These are phyloP conservation scores for Drosophila mayri DNA, from an alignment of 1,140 invertebrate genomes.

Conservation along the genomic window DNA sequence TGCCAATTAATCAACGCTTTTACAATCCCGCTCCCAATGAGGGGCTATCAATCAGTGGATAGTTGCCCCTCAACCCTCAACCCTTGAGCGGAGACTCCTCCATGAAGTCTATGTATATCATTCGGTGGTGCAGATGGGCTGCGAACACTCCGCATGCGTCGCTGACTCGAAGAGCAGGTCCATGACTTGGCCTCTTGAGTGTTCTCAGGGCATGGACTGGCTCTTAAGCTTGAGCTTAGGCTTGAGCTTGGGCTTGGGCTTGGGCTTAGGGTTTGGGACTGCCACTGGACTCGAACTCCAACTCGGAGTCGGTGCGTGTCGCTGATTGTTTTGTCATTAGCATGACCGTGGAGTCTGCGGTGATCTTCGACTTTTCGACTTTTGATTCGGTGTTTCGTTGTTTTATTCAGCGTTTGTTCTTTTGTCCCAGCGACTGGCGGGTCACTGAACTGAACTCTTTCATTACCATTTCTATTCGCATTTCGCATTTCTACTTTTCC, in stretches of 20 bases:
- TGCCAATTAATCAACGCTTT: slow-evolving; percentile 12
- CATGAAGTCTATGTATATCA: slow-evolving; percentile 31
- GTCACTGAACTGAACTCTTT: slow-evolving; percentile 39
- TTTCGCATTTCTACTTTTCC: slow-evolving; percentile 19
- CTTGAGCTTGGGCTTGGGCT: neutral
- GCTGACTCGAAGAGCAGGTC: slow-evolving; percentile 58
- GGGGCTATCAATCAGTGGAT: slow-evolving; percentile 27
- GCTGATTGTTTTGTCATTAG: slow-evolving; percentile 80
- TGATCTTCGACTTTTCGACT: slow-evolving; percentile 44
- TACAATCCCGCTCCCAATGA: neutral
- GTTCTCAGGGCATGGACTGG: neutral
- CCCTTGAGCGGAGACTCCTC: neutral
- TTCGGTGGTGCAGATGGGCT: slow-evolving; percentile 19
- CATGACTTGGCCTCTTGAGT: slow-evolving; percentile 22
- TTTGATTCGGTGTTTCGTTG: slow-evolving; percentile 25
- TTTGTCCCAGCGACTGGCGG: slow-evolving; percentile 3
- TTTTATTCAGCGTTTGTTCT: slow-evolving; percentile 35
- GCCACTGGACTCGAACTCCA: neutral
- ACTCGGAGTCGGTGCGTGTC: slow-evolving; percentile 24
- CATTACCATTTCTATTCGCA: slow-evolving; percentile 16
- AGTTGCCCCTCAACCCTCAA: neutral
- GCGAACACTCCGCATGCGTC: slow-evolving; percentile 62
- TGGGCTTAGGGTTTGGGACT: neutral
- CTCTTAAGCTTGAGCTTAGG: too few species aligned
- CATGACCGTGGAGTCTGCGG: slow-evolving; percentile 44